Evolutionary conservation across 92 coral and sea anemone genomes (phyloP), one percentile per base, ranked within the genome.

Genomic region (Porites lobata): DNA sequence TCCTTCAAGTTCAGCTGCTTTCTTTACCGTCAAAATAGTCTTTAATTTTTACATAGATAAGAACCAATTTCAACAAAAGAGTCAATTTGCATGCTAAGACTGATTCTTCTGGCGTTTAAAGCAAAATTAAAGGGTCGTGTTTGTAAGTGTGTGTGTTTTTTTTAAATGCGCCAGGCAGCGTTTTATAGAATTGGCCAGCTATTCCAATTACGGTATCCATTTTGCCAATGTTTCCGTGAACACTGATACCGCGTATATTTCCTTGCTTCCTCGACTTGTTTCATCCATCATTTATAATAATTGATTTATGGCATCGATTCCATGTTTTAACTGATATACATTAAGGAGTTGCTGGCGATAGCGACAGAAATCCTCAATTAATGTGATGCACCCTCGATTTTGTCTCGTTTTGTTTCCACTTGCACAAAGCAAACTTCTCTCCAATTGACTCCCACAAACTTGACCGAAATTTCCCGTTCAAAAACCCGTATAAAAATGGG

Each of bases 401-500:
- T 5, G 79, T 38, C 47, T 38, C 92, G 8, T 77, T 65, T 15
- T n/a, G 61, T 47, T 86, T 86, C 75, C 76, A 74, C 65, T 76
- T 86, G 75, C 96, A 95, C 57, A 94, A 91, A 53, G 89, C 13
- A 32, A 93, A 32, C 71, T 86, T 93, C 38, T 95, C 91, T 4
- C 88, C 92, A 7, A 93, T 87, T 80, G 89, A 91, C 9, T 81
- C 77, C 54, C 76, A 80, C 69, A 95, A 66, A 12, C 92, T 92
- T 12, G 91, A 90, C 4, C 96, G 94, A 75, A 95, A 95, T 78
- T 78, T 88, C 26, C 96, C 95, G 22, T 95, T 95, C 29, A 95
- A 75, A 89, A 95, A 95, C 4, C 98, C 98, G 78, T 95, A 95
- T 65, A 95, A 77, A 59, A 95, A 95, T 4, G 98, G 98, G 61